Percentiles rank a stretch among this genome's conserved stretches.
Evolutionary conservation across 37 sponge, comb jelly and placozoan genomes (phyloP).

Genomic region (Chondrosia reniformis): DNA sequence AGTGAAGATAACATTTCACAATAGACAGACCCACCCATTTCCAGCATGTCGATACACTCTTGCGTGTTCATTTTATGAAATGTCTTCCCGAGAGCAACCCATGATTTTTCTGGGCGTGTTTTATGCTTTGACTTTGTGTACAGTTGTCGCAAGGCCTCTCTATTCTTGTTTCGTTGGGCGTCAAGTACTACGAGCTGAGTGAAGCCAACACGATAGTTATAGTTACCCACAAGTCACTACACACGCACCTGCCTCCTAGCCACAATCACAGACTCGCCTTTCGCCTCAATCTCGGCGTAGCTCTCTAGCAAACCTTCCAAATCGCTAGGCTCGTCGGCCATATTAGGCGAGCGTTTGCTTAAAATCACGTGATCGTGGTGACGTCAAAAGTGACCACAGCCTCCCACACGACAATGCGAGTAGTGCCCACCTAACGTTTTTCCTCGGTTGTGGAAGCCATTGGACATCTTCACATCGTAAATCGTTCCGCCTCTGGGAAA

Average conservation of each 20-base stretch:
- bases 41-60: constrained; percentile 36
- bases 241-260: constrained; percentile 66
- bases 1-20: background rate
- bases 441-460: constrained; percentile 9
- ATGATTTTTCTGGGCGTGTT: constrained; percentile 28
- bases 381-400: constrained; percentile 22
- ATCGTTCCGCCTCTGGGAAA: background rate
- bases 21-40: constrained; percentile 56
- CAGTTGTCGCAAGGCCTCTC: constrained; percentile 73
- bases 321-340: background rate
- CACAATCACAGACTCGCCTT: constrained; percentile 59
- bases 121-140: constrained; percentile 12
- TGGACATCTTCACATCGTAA: background rate
- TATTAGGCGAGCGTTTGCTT: background rate
- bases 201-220: background rate
- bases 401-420: constrained; percentile 6
- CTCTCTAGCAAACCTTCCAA: constrained; percentile 36
- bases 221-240: background rate
- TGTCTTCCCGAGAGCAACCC: constrained; percentile 79
- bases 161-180: constrained; percentile 56
- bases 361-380: constrained; percentile 1
- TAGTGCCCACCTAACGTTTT: background rate
- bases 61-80: constrained; percentile 65
- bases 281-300: constrained; percentile 43
- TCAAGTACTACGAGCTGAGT: constrained; percentile 71